A percentile compares a stretch with the other conserved stretches of the same genome.
These are phyloP conservation scores for Pteropus rufus DNA, from an alignment of 2,797 vertebrate genomes.

Conservation along the genomic window DNA sequence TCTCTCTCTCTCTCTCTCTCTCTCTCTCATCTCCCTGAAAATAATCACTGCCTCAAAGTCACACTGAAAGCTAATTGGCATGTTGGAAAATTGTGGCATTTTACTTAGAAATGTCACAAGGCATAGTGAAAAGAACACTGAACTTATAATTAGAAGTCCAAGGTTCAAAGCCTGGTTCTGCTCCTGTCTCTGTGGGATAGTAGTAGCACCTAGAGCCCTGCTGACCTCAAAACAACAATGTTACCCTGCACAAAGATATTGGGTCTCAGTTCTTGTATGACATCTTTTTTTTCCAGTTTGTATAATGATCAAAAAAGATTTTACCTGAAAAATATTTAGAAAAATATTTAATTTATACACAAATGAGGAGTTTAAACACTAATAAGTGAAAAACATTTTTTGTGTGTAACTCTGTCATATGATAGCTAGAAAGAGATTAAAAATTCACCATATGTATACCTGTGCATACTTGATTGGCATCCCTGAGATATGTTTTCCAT, in stretches of 20 bases:
- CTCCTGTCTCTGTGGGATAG: background rate
- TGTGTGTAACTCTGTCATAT: background rate
- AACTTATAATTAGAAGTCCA: conserved; percentile 52
- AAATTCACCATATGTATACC: background rate
- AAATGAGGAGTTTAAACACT: background rate
- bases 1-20: background rate
- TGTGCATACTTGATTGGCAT: background rate
- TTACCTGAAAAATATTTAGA: background rate
- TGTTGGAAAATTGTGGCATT: conserved; percentile 58
- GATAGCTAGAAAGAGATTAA: background rate
- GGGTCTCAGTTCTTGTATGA: background rate
- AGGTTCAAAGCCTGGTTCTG: conserved; percentile 43
- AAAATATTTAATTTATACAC: background rate
- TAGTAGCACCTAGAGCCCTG: background rate
- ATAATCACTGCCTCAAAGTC: conserved; percentile 13
- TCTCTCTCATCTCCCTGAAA: background rate
- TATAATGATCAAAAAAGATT: background rate
- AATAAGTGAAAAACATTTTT: background rate
- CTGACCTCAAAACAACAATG: background rate
- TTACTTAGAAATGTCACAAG: conserved; percentile 52
- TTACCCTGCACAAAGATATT: background rate
- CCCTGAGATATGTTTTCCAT: background rate
- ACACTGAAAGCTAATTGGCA: conserved; percentile 59
- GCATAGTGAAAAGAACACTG: conserved; percentile 41
- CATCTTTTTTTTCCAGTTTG: background rate